Percentiles rank a stretch among this genome's conserved stretches.
Conservation (phyloP, 2,888 invertebrate species). For the Scaptomyza polygonia region DNA sequence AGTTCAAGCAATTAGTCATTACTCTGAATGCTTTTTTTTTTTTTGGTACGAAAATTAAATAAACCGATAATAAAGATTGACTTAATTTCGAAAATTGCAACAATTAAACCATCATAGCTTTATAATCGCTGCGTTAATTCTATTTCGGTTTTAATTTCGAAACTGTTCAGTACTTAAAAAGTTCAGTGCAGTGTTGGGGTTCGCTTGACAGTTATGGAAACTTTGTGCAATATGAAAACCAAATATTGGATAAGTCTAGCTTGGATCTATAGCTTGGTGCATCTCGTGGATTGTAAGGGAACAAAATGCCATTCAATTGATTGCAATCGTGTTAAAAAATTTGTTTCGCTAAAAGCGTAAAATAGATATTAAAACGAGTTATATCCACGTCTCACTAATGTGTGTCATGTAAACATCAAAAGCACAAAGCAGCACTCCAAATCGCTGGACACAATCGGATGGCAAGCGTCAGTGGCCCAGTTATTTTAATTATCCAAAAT, state of each 20-base stretch:
- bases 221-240: background rate
- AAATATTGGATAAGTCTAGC: conserved; percentile 6
- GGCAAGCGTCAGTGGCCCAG: conserved; percentile 71
- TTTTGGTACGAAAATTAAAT: conserved; percentile 19
- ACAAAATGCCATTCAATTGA: conserved; percentile 5
- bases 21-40: conserved; percentile 7
- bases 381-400: conserved; percentile 9
- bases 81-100: conserved; percentile 52
- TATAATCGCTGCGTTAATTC: conserved; percentile 22
- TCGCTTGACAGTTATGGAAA: conserved; percentile 7
- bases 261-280: background rate
- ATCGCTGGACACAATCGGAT: conserved; percentile 54
- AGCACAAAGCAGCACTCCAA: conserved; percentile 6
- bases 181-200: conserved; percentile 32
- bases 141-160: conserved; percentile 23
- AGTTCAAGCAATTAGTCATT: conserved; percentile 45
- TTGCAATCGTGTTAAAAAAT: conserved; percentile 43
- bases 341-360: conserved; percentile 40
- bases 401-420: conserved; percentile 52
- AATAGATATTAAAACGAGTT: conserved; percentile 7
- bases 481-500: conserved; percentile 71
- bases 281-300: conserved; percentile 31
- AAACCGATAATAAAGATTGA: conserved; percentile 15
- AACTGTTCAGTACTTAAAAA: background rate
- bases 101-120: conserved; percentile 43